Conservation (phyloP, 2,888 invertebrate genomes). For the Cyclophora albipunctata region DNA sequence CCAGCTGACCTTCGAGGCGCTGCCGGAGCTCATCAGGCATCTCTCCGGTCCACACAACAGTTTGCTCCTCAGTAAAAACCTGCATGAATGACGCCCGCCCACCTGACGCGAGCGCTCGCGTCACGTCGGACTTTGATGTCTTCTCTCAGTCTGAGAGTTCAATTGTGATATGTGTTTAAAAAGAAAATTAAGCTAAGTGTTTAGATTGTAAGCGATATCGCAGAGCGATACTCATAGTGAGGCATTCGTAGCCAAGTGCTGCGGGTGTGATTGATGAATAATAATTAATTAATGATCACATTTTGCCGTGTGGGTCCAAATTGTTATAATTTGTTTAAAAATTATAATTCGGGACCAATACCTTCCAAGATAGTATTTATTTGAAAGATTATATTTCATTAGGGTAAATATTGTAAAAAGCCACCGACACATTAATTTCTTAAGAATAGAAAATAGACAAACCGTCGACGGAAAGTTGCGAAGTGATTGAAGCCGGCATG, state of each 20-base stretch:
- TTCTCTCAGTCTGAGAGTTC: slow-evolving; percentile 62
- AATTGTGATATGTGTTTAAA: slow-evolving; percentile 75
- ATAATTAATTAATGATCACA: slow-evolving; percentile 50
- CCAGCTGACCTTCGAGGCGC: slow-evolving; percentile 87
- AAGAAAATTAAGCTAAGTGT: slow-evolving; percentile 57
- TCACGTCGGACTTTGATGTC: slow-evolving; percentile 58
- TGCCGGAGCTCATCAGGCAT: slow-evolving; percentile 90
- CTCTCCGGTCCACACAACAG: slow-evolving; percentile 92
- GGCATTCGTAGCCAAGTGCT: slow-evolving; percentile 49
- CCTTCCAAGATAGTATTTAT: slow-evolving; percentile 76
- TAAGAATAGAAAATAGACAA: slow-evolving; percentile 73
- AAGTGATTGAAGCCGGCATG: slow-evolving; percentile 42
- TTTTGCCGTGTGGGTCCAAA: slow-evolving; percentile 72
- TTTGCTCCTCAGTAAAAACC: slow-evolving; percentile 89
- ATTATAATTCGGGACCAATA: slow-evolving; percentile 75
- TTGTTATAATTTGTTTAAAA: slow-evolving; percentile 76
- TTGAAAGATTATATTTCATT: slow-evolving; percentile 71
- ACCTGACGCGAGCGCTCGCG: slow-evolving; percentile 52
- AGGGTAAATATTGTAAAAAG: slow-evolving; percentile 72
- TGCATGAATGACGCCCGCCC: slow-evolving; percentile 80
- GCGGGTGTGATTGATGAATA: slow-evolving; percentile 51
- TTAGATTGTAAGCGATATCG: slow-evolving; percentile 61
- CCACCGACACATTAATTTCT: slow-evolving; percentile 76
- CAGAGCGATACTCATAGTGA: slow-evolving; percentile 67
- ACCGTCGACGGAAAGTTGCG: slow-evolving; percentile 70